Conservation (phyloP, 2,888 invertebrate species). For the Thera obeliscata region DNA sequence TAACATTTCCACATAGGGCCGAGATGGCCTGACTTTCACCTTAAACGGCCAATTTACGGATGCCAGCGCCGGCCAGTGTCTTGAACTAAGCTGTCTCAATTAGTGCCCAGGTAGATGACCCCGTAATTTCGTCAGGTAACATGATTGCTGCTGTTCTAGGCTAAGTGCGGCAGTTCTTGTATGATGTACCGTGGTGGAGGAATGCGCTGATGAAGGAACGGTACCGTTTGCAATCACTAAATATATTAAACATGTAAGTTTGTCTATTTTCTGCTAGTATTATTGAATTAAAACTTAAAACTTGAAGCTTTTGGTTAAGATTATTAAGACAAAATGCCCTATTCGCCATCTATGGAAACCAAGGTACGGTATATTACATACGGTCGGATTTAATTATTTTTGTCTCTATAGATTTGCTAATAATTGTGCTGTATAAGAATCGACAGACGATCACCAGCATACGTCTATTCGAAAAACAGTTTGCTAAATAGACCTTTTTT, state of each 20-base stretch:
- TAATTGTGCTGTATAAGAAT: no score
- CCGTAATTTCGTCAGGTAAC: conserved; percentile 75
- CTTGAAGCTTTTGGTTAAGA: no score
- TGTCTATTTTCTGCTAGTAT: neutral
- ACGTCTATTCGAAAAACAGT: no score
- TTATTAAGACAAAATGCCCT: no score
- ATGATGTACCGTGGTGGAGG: conserved; percentile 15
- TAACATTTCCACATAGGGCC: conserved; percentile 77
- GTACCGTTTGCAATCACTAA: neutral
- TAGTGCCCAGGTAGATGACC: conserved; percentile 80
- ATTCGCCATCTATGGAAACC: no score
- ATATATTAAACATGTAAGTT: neutral
- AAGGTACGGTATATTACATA: no score
- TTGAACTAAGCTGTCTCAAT: conserved; percentile 82
- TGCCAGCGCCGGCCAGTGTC: conserved; percentile 76
- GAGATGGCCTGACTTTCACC: conserved; percentile 76
- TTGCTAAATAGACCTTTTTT: no score
- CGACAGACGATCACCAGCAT: no score
- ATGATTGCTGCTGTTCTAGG: conserved; percentile 70
- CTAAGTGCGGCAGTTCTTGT: conserved; percentile 62
- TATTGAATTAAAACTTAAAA: neutral
- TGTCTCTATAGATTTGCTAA: no score
- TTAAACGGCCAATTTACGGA: conserved; percentile 81
- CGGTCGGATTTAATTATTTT: no score
- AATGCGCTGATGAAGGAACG: conserved; percentile 7